Percentiles rank a stretch among this genome's conserved stretches.
Conservation (phyloP, 1,140 invertebrate genomes). For the Sarcophaga bullata region DNA sequence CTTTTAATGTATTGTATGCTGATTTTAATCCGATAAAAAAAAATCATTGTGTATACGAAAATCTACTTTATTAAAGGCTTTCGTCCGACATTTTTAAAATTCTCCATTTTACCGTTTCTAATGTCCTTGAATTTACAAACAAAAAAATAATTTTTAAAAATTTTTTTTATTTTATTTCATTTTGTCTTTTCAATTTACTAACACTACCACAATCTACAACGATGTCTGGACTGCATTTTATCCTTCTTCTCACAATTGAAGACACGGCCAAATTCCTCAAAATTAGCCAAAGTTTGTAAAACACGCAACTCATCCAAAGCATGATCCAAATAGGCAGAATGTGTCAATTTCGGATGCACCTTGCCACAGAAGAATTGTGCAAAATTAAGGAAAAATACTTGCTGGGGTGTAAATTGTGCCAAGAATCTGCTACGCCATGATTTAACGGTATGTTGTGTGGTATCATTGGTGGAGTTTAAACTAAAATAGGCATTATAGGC, state of each 20-base stretch:
- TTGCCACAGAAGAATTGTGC: slow-evolving; percentile 89
- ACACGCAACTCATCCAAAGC: slow-evolving; percentile 83
- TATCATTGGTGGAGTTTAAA: slow-evolving; percentile 19
- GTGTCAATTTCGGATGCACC: slow-evolving; percentile 74
- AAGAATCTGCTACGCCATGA: slow-evolving; percentile 47
- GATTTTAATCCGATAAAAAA: too few species aligned
- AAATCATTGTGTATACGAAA: too few species aligned
- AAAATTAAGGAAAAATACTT: slow-evolving; percentile 86
- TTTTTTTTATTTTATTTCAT: too few species aligned
- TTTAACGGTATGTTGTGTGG: neutral
- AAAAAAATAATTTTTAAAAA: too few species aligned
- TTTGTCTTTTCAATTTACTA: neutral
- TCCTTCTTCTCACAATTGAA: slow-evolving; percentile 77
- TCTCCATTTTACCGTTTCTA: too few species aligned
- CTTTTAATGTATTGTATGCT: too few species aligned
- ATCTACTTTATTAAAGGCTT: too few species aligned
- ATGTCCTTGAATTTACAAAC: too few species aligned
- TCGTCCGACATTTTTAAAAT: too few species aligned
- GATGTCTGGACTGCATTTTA: slow-evolving; percentile 83
- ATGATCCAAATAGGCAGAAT: slow-evolving; percentile 70
- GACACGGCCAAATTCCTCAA: slow-evolving; percentile 79
- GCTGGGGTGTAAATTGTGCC: slow-evolving; percentile 76
- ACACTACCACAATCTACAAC: slow-evolving; percentile 85
- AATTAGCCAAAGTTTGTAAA: slow-evolving; percentile 85
- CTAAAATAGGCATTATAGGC: slow-evolving; percentile 57